Percentiles rank a stretch among this genome's conserved stretches.
These are phyloP conservation scores for Eupeodes corollae DNA, from an alignment of 1,140 invertebrate species.

Conservation along the genomic window DNA sequence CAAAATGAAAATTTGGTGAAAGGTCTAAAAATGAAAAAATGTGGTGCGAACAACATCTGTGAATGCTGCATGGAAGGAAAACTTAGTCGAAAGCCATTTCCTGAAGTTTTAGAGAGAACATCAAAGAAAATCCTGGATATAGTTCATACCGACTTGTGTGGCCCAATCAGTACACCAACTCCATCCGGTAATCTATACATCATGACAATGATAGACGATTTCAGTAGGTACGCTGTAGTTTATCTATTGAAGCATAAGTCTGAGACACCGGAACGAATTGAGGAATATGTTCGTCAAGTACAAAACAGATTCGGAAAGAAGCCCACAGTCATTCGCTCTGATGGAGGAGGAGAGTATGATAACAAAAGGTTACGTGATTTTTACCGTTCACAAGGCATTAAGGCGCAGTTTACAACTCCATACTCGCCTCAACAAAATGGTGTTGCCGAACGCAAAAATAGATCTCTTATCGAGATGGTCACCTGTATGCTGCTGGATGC, in stretches of 20 bases:
- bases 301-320: background rate
- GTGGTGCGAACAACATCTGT: too few species aligned
- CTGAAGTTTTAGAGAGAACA: background rate
- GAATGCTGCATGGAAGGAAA: too few species aligned
- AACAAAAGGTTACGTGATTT: background rate
- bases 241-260: constrained; percentile 27
- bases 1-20: too few species aligned
- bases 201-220: constrained; percentile 26
- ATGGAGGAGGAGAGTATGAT: constrained; percentile 3
- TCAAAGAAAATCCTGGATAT: constrained; percentile 15
- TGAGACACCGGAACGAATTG: constrained; percentile 1
- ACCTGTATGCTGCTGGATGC: constrained; percentile 20
- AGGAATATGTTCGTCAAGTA: too few species aligned
- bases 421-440: constrained; percentile 39
- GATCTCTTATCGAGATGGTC: constrained; percentile 24
- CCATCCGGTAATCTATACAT: constrained; percentile 25
- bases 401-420: constrained; percentile 10
- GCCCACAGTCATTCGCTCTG: constrained; percentile 2
- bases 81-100: too few species aligned
- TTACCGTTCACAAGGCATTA: background rate
- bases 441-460: constrained; percentile 27
- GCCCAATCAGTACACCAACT: constrained; percentile 21
- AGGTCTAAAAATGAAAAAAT: too few species aligned
- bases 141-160: constrained; percentile 30
- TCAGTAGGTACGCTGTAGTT: constrained; percentile 17